These are phyloP conservation scores for Cisticola juncidis DNA, from an alignment of 2,113 vertebrate genomes.

Conservation along the genomic window DNA sequence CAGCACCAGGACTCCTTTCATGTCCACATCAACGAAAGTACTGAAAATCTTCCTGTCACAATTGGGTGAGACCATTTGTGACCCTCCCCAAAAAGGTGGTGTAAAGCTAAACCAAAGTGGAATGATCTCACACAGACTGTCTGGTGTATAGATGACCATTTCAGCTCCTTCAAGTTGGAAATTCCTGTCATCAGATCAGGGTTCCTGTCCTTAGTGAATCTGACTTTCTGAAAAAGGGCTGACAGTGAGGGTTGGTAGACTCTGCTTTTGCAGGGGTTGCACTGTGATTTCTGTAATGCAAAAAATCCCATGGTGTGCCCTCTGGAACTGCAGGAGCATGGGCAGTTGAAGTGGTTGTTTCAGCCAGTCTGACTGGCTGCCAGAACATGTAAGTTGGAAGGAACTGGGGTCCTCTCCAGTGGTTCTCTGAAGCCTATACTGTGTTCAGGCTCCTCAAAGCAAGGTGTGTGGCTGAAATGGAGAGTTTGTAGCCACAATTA, in stretches of 20 bases:
- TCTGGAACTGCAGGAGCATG: accelerated
- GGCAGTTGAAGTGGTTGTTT: not conserved
- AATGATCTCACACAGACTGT: not conserved
- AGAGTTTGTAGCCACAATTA: not conserved
- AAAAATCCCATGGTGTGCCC: not conserved
- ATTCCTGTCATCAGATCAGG: not conserved
- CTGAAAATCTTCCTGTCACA: not conserved
- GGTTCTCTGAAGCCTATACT: not conserved
- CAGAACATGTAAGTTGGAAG: not conserved
- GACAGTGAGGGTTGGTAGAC: not conserved
- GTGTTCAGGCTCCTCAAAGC: not conserved
- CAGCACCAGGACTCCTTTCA: constrained; percentile 54
- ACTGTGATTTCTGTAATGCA: not conserved
- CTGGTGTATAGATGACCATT: not conserved
- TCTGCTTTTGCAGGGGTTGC: not conserved
- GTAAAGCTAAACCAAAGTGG: not conserved
- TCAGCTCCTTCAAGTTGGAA: not conserved
- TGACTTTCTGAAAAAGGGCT: not conserved
- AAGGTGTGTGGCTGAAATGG: not conserved
- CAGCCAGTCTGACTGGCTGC: not conserved
- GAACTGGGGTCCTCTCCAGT: not conserved
- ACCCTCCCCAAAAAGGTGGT: not conserved
- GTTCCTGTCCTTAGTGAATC: not conserved
- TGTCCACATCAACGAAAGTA: not conserved
- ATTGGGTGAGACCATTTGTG: not conserved